Evolutionary conservation across 2,113 vertebrate genomes (phyloP), one percentile per base, ranked within the genome.

Genomic region (Mungos mungo): DNA sequence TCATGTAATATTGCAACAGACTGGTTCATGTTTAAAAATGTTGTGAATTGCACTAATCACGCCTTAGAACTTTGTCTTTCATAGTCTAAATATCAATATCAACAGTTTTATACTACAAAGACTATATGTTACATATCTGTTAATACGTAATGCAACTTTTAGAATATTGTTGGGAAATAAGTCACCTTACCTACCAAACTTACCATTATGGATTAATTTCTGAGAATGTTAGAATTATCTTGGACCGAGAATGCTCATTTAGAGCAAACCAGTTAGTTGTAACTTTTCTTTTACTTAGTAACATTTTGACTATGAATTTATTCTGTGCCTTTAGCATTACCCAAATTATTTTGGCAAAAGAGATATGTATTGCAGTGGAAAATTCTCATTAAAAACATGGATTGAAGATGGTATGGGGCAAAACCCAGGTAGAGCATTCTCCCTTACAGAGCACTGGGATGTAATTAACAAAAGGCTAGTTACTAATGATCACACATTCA

Each of bases 221-320:
- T 87, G 76, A 96, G 88, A 72, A 66, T 90, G 3, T 77, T 84
- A 84, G 63, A 60, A 83, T 72, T 45, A 79, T 72, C 80, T 93
- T 96, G 74, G 21, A 50, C 7, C 13, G 66, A 72, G 41, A 82
- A 41, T 63, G 29, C 52, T 96, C 33, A 66, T 74, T 89, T 83
- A 41, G 38, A 18, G 3, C 52, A 97, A 72, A 93, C 3, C 2
- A 85, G 52, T 15, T 18, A 38, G 6, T 68, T 72, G 63, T n/a
- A 90, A 76, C 5, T 89, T 90, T 95, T 79, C 33, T 95, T 89
- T 80, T 54, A 50, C 31, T 31, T 31, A 21, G 27, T 72, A 69
- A 54, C 15, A n/a, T 80, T 92, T 95, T 92, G 45, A 41, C n/a
- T 8, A 31, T 38, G 18, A 88, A 1, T 74, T 47, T 93, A 65